Conservation (phyloP, 2,797 vertebrate genomes). For the Sus cebifrons region DNA sequence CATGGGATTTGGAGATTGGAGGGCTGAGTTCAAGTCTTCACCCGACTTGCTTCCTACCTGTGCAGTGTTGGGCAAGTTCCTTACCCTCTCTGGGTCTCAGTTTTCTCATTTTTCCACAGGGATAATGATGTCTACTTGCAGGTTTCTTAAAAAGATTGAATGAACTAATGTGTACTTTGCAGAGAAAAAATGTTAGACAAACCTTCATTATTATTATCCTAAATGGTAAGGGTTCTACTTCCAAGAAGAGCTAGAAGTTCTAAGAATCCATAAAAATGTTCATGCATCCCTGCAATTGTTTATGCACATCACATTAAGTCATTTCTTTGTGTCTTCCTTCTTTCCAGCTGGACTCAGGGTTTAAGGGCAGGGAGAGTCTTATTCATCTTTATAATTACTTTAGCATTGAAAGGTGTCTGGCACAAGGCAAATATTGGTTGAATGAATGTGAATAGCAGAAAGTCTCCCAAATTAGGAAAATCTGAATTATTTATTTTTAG, state of each 20-base stretch:
- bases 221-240: slow-evolving; percentile 24
- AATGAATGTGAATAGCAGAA: slow-evolving; percentile 61
- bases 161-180: neutral
- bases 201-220: neutral
- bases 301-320: neutral
- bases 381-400: slow-evolving; percentile 56
- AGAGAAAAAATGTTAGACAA: neutral
- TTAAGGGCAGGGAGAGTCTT: slow-evolving; percentile 6
- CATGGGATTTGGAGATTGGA: neutral
- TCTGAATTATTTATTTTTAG: slow-evolving; percentile 64
- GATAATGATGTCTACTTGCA: neutral
- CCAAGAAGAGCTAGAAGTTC: neutral
- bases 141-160: slow-evolving; percentile 29
- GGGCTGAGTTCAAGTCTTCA: slow-evolving; percentile 26
- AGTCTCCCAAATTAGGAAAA: slow-evolving; percentile 63
- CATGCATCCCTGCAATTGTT: neutral
- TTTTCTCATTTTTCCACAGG: neutral
- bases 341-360: neutral
- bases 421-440: slow-evolving; percentile 34
- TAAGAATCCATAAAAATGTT: neutral
- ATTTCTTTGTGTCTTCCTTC: slow-evolving; percentile 47
- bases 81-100: slow-evolving; percentile 10
- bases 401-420: slow-evolving; percentile 22
- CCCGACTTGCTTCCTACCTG: neutral
- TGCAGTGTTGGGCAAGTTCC: neutral